Evolutionary conservation across 2,888 invertebrate genomes (phyloP).

Genomic region (Odontocolon sp.): DNA sequence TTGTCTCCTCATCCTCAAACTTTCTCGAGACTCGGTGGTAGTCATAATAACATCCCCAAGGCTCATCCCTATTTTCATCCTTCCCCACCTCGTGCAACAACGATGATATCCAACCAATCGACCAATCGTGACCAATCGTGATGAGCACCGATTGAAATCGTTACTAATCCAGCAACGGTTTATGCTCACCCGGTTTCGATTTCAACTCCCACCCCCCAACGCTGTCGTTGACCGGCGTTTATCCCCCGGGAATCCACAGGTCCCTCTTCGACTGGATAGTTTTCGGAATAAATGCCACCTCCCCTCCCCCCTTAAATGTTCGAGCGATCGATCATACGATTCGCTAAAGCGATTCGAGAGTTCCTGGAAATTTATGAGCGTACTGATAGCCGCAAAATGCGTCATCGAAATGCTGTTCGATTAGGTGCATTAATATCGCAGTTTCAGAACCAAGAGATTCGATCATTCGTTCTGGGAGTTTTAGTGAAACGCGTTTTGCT

Average conservation of each 20-base stretch:
- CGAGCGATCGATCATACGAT: constrained; percentile 53
- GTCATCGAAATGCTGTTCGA: constrained; percentile 9
- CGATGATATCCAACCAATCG: neutral
- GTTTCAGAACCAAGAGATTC: neutral
- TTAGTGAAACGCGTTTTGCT: constrained; percentile 64
- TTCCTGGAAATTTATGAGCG: constrained; percentile 43
- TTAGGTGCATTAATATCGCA: constrained; percentile 22
- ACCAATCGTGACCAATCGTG: neutral
- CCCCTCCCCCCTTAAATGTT: constrained; percentile 40
- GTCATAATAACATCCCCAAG: neutral
- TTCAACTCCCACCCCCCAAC: neutral
- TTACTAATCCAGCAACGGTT: constrained; percentile 1
- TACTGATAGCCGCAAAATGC: constrained; percentile 14
- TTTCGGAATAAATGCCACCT: constrained; percentile 2
- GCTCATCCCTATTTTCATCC: neutral
- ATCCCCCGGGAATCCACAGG: constrained; percentile 61
- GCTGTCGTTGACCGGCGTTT: constrained; percentile 37
- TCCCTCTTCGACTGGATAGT: constrained; percentile 44
- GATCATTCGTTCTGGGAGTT: constrained; percentile 6
- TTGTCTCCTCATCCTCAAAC: neutral
- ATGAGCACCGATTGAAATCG: neutral
- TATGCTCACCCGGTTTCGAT: neutral
- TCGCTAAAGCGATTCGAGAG: constrained; percentile 45
- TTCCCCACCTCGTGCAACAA: neutral
- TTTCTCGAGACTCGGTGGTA: neutral